Base-by-base conservation (phyloP, 2,797 vertebrate genomes). In the Spondyliosoma cantharus region DNA sequence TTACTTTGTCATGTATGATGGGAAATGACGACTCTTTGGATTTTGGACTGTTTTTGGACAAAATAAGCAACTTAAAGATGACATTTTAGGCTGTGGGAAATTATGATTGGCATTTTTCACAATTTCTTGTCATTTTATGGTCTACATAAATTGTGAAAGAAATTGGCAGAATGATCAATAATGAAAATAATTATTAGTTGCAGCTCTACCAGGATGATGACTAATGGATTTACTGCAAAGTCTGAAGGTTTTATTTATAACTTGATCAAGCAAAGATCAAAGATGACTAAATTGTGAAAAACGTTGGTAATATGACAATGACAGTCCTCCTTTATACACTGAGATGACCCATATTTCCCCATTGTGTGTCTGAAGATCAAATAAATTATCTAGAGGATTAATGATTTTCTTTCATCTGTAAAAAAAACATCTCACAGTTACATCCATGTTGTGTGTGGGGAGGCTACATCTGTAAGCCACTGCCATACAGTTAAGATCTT, bases 381-480 rank as follows among this genome's bases (percentile, higher is more conserved):
- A 63, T 53, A 63, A 56, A 73, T 80, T 54, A 83, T 68, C 24
- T 56, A 20, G 5, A 70, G 71, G 78, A 77, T 79, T 80, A 72
- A 63, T 60, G 61, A 32, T 62, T 77, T 65, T 71, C 53, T 72
- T 65, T 81, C 56, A 66, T 37, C 37, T 11, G 52, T 14, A 13
- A 22, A 37, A 8, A 75, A 53, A 52, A 52, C n/a, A 70, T 66
- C 32, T 78, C 43, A 53, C 3, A 71, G 37, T 61, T 49, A 70
- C 63, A 89, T 71, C 65, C 73, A 69, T 79, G 57, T 76, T 53
- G 24, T 57, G 32, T 45, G 24, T 73, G 24, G 71, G 50, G 56
- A 43, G 25, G 42, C n/a, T 58, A 43, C 82, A 87, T 81, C 66
- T 81, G 60, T 75, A 76, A 74, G 46, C 56, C 50, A 60, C 54